Percentiles rank a stretch among this genome's conserved stretches.
Conservation (phyloP, 1,140 invertebrate genomes). For the Drosophila neocordata region DNA sequence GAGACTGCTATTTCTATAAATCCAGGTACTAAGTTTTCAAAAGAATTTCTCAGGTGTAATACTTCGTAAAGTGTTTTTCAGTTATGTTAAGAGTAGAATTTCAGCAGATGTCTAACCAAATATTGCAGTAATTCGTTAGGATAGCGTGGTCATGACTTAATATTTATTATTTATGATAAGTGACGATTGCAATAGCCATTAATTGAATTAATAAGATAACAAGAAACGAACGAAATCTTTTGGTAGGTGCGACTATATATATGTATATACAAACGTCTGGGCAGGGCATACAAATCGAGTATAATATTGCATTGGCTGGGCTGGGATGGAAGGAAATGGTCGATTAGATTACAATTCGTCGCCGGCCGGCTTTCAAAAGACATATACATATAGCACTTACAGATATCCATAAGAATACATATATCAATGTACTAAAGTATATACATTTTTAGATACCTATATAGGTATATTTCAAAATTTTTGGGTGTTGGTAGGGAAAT, state of each 20-base stretch:
- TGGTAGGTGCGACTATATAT: slow-evolving; percentile 25
- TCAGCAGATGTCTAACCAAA: slow-evolving; percentile 2
- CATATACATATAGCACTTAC: slow-evolving; percentile 8
- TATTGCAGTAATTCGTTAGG: slow-evolving; percentile 4
- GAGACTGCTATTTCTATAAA: too few relatives aligned
- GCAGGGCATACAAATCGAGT: slow-evolving; percentile 27
- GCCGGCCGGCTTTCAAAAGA: slow-evolving; percentile 39
- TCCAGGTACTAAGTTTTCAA: background rate
- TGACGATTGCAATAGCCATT: slow-evolving; percentile 22
- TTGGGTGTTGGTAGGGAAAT: slow-evolving; percentile 5
- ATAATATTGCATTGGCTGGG: slow-evolving; percentile 49
- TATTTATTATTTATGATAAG: slow-evolving; percentile 23
- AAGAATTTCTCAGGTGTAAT: background rate
- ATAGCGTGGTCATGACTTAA: slow-evolving; percentile 16
- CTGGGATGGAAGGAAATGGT: slow-evolving; percentile 46
- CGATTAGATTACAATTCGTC: slow-evolving; percentile 61
- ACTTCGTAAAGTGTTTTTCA: background rate
- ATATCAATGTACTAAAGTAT: too few relatives aligned
- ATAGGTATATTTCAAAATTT: slow-evolving; percentile 20
- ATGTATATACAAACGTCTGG: background rate
- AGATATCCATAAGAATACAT: slow-evolving; percentile 4
- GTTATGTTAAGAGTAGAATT: background rate
- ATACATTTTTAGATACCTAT: too few relatives aligned
- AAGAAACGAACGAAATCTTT: slow-evolving; percentile 38
- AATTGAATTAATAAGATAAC: slow-evolving; percentile 71